Base-by-base conservation (phyloP, 2,888 invertebrate genomes). In the Linnaemya tessellans region DNA sequence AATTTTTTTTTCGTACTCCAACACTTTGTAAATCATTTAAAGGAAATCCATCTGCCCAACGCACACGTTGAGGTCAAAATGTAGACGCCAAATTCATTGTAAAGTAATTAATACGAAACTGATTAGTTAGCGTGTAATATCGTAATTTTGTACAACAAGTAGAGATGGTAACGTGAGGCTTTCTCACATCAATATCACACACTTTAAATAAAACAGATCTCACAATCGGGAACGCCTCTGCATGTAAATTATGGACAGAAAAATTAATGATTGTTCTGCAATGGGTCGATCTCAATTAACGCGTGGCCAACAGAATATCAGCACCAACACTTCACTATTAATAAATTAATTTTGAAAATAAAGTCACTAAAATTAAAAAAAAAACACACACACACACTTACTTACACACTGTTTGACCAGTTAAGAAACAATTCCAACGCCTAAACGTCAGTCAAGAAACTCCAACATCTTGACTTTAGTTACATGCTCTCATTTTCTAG, bases 391-490 rank as follows among this genome's bases (percentile, higher is more conserved):
- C 30, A 65, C 30, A 20, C 18, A n/a, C n/a, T n/a, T n/a, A n/a
- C n/a, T n/a, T n/a, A n/a, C n/a, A n/a, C n/a, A n/a, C n/a, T n/a
- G n/a, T 56, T 35, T 68, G 38, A n/a, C 49, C 68, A 60, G 58
- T 78, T 60, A 60, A 78, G 60, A 68, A 68, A 78, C 68, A 78
- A 51, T 68, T 68, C 38, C 68, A 78, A 78, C 68, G 78, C 78
- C 78, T 78, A 60, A 78, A 78, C 60, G 68, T 60, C 46, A 78
- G 10, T 35, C 13, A 64, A 56, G 13, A 56, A 51, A 38, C 10
- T 20, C 8, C 51, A 46, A 67, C 30, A 20, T 75, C 35, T 60
- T 78, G 68, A 60, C 68, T 78, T 60, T 70, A 41, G 25, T 70
- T 68, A 60, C 15, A 41, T 70, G 78, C 41, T 79, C 78, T 70